phyloP scores from a whole-genome alignment of 2,113 vertebrate species.

The Petaurus breviceps region DNA sequence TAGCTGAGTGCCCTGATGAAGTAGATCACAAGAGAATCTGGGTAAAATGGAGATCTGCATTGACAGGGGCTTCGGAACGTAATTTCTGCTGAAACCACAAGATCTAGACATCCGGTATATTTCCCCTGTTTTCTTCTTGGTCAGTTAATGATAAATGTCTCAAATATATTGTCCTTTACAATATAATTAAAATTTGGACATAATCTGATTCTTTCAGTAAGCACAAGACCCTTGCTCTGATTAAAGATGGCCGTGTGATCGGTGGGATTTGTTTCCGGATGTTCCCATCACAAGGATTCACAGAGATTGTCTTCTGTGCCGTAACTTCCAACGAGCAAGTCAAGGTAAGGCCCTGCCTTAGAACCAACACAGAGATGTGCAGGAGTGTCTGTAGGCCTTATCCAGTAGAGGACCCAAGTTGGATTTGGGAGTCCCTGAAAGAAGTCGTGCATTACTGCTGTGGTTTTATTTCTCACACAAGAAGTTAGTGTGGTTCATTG shows the following conservation, averaged over 20 bases:
- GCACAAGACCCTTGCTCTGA: conserved; percentile 98
- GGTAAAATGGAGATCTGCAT: neutral
- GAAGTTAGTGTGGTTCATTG: neutral
- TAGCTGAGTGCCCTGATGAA: neutral
- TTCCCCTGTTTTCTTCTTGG: neutral
- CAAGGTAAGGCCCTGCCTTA: conserved; percentile 88
- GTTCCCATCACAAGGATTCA: conserved; percentile 99
- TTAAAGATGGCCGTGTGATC: conserved; percentile 98
- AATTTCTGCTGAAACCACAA: neutral
- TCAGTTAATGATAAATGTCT: neutral
- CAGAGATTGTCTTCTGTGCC: conserved; percentile 98
- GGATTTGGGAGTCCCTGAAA: neutral
- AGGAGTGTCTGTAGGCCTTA: neutral
- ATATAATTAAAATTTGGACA: conserved; percentile 52
- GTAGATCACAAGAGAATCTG: neutral
- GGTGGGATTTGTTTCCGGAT: conserved; percentile 99
- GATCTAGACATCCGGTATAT: neutral
- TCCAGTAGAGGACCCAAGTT: neutral
- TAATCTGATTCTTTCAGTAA: conserved; percentile 88
- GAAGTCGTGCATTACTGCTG: neutral
- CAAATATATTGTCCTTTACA: conserved; percentile 31
- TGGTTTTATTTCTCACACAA: neutral
- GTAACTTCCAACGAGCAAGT: conserved; percentile 99
- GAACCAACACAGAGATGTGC: neutral
- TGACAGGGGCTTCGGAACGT: neutral